These are phyloP conservation scores for Trematomus bernacchii DNA, from an alignment of 2,797 vertebrate species.

Conservation along the genomic window DNA sequence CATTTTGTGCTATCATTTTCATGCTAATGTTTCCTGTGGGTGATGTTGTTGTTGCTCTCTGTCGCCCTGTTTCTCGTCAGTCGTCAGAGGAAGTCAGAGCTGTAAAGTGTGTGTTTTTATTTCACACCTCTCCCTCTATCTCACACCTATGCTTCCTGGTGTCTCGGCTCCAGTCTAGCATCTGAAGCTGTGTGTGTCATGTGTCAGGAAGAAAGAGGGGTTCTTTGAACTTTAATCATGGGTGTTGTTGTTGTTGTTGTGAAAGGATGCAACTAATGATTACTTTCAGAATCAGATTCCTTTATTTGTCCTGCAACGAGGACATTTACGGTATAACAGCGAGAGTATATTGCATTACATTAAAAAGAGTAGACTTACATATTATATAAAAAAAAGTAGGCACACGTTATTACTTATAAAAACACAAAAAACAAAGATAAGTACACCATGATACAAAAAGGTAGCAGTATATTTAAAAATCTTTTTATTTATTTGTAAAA, in stretches of 20 bases:
- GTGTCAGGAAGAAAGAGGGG: background rate
- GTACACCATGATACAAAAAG: no score
- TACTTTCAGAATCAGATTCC: no score
- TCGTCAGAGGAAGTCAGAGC: conserved; percentile 77
- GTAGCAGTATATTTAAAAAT: no score
- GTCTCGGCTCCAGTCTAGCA: conserved; percentile 54
- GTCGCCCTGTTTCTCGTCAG: conserved; percentile 57
- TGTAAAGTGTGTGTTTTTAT: conserved; percentile 81
- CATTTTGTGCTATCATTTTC: conserved; percentile 26
- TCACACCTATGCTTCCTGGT: conserved; percentile 79
- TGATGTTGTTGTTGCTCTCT: conserved; percentile 26
- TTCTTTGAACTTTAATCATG: conserved; percentile 2
- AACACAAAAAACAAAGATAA: no score
- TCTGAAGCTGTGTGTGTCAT: conserved; percentile 37
- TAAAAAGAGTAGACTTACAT: no score
- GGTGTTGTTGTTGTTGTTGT: background rate
- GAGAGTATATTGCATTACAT: no score
- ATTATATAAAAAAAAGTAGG: no score
- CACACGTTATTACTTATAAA: no score
- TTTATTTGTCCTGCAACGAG: no score
- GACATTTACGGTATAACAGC: no score
- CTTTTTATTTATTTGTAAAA: no score
- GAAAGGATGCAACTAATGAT: no score
- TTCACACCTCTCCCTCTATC: conserved; percentile 68
- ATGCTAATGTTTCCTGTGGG: conserved; percentile 35